phyloP scores from a whole-genome alignment of 1,140 invertebrate species.

The Vollenhovia emeryi region DNA sequence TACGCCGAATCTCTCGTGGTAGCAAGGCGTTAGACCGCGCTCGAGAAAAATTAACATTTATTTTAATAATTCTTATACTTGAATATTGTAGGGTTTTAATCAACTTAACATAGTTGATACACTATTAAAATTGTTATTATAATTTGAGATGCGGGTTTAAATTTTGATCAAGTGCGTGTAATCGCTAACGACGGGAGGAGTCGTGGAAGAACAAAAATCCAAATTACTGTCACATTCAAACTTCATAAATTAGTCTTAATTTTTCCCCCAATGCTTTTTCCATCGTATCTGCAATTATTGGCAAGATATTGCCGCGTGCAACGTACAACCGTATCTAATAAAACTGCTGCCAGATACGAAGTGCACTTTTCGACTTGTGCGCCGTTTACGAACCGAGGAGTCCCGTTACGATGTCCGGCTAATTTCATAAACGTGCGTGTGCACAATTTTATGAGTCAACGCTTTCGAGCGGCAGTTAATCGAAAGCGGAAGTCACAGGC shows the following conservation, averaged over 20 bases:
- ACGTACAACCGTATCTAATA: background rate
- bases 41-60: background rate
- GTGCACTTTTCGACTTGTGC: background rate
- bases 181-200: background rate
- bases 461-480: conserved; percentile 53
- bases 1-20: background rate
- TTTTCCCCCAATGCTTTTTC: background rate
- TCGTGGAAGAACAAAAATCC: background rate
- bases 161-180: too few species aligned
- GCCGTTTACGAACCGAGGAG: conserved; percentile 42
- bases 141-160: background rate
- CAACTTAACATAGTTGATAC: background rate
- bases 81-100: background rate
- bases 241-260: background rate
- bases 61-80: background rate
- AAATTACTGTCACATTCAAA: background rate
- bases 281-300: background rate
- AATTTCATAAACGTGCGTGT: conserved; percentile 48
- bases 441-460: conserved; percentile 52
- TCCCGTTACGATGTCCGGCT: conserved; percentile 63
- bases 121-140: background rate
- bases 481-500: conserved; percentile 56
- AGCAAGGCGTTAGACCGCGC: background rate
- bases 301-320: background rate
- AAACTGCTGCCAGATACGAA: conserved; percentile 9